phyloP scores from a whole-genome alignment of 2,797 vertebrate species.

The Florisuga fusca region DNA sequence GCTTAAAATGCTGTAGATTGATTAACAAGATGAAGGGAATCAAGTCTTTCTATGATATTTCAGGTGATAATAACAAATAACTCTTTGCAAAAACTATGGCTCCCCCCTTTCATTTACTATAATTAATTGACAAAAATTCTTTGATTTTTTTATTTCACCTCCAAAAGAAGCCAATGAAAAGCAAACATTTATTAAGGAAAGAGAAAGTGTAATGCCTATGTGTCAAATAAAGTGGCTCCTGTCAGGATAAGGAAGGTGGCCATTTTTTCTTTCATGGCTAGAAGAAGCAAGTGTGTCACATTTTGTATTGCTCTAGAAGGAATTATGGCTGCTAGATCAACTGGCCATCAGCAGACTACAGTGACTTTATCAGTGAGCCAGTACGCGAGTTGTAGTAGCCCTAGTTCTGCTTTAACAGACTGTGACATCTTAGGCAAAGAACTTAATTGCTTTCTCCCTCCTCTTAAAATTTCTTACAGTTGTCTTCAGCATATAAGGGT shows the following conservation, averaged over 20 bases:
- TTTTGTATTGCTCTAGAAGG: not conserved
- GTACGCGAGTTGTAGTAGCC: not conserved
- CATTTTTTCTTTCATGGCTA: not conserved
- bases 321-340: not conserved
- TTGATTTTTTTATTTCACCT: not conserved
- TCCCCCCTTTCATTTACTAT: not conserved
- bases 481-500: not conserved
- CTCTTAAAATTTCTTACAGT: not conserved
- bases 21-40: not conserved
- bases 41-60: not conserved
- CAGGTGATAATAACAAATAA: not conserved
- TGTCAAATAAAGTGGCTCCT: not conserved
- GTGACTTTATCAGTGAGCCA: not conserved
- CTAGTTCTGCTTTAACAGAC: not conserved
- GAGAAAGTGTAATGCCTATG: not conserved
- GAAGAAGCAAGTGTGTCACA: not conserved
- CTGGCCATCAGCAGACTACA: not conserved
- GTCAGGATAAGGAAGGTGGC: not conserved
- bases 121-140: not conserved
- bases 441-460: not conserved
- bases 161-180: not conserved
- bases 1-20: not conserved
- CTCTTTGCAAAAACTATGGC: not conserved
- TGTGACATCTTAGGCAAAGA: not conserved
- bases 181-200: not conserved